These are phyloP conservation scores for Lanius ludovicianus DNA, from an alignment of 2,113 vertebrate species.

Conservation along the genomic window DNA sequence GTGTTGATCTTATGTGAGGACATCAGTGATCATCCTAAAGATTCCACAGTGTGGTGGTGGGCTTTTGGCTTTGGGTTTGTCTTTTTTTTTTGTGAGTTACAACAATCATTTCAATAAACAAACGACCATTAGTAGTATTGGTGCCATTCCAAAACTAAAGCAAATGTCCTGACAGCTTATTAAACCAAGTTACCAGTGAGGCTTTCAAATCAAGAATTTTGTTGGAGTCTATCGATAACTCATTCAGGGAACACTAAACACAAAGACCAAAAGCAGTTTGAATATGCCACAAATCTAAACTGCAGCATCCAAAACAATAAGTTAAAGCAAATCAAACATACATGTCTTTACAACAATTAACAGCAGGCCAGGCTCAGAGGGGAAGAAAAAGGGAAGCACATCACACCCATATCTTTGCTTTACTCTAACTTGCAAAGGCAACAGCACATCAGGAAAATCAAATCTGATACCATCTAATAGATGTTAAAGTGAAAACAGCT, in stretches of 20 bases:
- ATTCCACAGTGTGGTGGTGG: slow-evolving; percentile 1
- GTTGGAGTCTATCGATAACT: neutral
- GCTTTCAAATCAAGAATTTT: neutral
- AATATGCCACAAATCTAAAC: neutral
- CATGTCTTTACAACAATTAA: neutral
- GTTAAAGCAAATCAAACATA: neutral
- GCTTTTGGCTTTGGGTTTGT: neutral
- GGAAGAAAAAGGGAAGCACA: neutral
- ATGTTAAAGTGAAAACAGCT: neutral
- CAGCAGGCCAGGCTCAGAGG: neutral
- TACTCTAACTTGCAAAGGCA: neutral
- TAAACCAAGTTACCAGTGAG: neutral
- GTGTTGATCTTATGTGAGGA: slow-evolving; percentile 17
- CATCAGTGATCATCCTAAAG: slow-evolving; percentile 27
- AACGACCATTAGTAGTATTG: neutral
- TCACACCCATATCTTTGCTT: neutral
- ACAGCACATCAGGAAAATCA: neutral
- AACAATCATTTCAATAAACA: neutral
- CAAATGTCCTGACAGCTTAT: neutral
- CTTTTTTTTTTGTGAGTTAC: neutral
- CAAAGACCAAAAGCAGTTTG: accelerated
- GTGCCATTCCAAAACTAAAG: slow-evolving; percentile 1
- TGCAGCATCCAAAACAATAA: neutral
- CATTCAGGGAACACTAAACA: neutral
- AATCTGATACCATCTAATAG: neutral